Percentiles rank a stretch among this genome's conserved stretches.
These are phyloP conservation scores for Pardosa pseudoannulata DNA, from an alignment of 2,888 invertebrate species.

Conservation along the genomic window DNA sequence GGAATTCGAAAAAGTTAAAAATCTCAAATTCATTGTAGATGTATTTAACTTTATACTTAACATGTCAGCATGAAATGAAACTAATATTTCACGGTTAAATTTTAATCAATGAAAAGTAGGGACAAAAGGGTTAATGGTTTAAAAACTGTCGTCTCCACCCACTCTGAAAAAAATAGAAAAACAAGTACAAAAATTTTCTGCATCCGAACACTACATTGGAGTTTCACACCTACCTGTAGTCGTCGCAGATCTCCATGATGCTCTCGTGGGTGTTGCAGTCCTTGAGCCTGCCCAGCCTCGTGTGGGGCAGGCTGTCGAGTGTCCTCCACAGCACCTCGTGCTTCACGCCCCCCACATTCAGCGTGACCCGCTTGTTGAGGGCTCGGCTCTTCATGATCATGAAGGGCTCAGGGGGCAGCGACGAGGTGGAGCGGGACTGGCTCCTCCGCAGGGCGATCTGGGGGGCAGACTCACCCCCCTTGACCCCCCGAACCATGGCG, in stretches of 20 bases:
- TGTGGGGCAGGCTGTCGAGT: slow-evolving; percentile 78
- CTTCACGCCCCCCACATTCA: slow-evolving; percentile 81
- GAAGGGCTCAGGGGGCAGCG: slow-evolving; percentile 93
- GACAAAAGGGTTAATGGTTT: too few relatives aligned
- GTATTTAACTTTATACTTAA: too few relatives aligned
- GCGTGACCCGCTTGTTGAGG: slow-evolving; percentile 90
- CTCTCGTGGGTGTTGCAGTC: slow-evolving; percentile 77
- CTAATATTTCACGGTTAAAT: too few relatives aligned
- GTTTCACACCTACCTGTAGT: slow-evolving; percentile 84
- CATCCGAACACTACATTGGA: too few relatives aligned
- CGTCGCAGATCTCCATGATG: slow-evolving; percentile 93
- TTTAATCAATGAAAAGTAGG: too few relatives aligned
- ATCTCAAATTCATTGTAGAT: too few relatives aligned
- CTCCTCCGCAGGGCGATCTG: slow-evolving; percentile 31
- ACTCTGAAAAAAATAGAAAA: too few relatives aligned
- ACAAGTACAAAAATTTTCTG: too few relatives aligned
- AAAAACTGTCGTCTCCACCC: too few relatives aligned
- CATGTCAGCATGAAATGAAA: too few relatives aligned
- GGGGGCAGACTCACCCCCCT: slow-evolving; percentile 16
- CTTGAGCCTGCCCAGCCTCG: slow-evolving; percentile 78
- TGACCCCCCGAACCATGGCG: neutral
- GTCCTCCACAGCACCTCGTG: slow-evolving; percentile 79
- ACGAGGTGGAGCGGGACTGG: slow-evolving; percentile 66
- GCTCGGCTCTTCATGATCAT: slow-evolving; percentile 97
- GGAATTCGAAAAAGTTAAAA: too few relatives aligned